These are phyloP conservation scores for Poeciliopsis paucimaculata DNA, from an alignment of 2,797 vertebrate species.

Conservation along the genomic window DNA sequence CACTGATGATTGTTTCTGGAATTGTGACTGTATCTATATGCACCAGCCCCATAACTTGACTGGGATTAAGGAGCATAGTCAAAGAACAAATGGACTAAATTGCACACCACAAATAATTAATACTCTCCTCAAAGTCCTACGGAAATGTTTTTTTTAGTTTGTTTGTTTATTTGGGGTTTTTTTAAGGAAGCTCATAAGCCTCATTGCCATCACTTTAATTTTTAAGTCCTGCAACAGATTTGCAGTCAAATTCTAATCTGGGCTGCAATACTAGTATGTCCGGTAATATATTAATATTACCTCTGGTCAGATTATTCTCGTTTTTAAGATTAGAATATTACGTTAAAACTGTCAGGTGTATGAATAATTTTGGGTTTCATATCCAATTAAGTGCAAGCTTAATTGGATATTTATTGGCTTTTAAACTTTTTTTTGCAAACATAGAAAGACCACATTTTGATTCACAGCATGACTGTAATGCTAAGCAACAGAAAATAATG, in stretches of 20 bases:
- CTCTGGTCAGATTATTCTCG: background rate
- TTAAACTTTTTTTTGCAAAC: background rate
- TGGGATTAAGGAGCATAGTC: background rate
- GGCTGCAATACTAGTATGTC: background rate
- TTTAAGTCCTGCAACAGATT: background rate
- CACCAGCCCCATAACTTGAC: background rate
- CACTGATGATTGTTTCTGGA: background rate
- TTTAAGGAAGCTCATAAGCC: background rate
- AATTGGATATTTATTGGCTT: background rate
- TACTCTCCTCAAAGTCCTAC: background rate
- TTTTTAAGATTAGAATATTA: background rate
- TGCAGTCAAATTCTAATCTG: background rate
- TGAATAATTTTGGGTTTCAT: background rate
- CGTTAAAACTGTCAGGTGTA: background rate
- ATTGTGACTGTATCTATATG: background rate
- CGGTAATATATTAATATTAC: background rate
- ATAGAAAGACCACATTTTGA: background rate
- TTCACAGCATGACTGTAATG: background rate
- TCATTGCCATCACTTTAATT: background rate
- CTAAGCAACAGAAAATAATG: background rate
- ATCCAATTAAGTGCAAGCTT: background rate
- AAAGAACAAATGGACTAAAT: background rate
- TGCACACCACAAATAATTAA: background rate
- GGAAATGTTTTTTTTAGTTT: background rate
- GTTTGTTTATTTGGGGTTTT: background rate